Conservation (phyloP, 2,113 vertebrate genomes). For the Megalops atlanticus region DNA sequence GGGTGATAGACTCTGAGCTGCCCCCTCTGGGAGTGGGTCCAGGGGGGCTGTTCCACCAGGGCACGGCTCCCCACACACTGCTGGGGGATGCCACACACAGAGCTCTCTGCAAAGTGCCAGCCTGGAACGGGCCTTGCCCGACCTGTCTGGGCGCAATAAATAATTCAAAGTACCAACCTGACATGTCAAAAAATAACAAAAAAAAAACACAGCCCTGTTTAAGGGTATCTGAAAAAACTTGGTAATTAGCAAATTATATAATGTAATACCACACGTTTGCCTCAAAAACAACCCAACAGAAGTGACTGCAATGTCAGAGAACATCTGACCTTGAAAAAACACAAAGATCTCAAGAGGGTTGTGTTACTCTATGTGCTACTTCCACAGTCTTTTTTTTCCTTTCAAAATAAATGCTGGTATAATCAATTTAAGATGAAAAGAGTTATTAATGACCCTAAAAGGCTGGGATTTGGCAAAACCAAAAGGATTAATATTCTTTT, state of each 20-base stretch:
- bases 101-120: background rate
- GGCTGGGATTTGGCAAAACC: conserved; percentile 58
- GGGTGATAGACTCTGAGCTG: too few species aligned
- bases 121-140: background rate
- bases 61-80: background rate
- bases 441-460: conserved; percentile 55
- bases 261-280: background rate
- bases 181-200: background rate
- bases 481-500: conserved; percentile 49
- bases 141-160: background rate
- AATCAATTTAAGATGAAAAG: conserved; percentile 1
- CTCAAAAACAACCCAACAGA: background rate
- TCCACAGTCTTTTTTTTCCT: background rate
- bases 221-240: background rate
- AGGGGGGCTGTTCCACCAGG: too few species aligned
- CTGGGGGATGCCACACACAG: background rate
- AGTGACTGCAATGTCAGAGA: background rate
- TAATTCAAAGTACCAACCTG: background rate
- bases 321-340: background rate
- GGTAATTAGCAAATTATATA: background rate
- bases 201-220: background rate
- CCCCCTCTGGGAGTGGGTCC: too few species aligned
- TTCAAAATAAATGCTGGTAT: background rate
- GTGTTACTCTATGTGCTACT: background rate
- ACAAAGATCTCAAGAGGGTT: background rate